Conservation (phyloP, 2,888 invertebrate genomes). For the Antheraea yamamai region DNA sequence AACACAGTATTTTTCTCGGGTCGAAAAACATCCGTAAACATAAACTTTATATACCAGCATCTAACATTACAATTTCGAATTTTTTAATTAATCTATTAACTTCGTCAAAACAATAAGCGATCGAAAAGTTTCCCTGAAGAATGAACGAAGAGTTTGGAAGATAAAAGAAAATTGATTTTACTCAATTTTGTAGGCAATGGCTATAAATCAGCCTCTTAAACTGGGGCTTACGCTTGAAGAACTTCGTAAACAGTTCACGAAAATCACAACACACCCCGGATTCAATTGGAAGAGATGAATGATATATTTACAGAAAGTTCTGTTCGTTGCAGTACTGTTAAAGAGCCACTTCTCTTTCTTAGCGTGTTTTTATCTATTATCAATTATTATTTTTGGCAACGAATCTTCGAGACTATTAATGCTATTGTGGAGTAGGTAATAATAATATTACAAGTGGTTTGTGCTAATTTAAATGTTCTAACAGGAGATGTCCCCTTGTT, state of each 20-base stretch:
- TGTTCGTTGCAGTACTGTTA: neutral
- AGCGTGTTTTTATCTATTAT: too few relatives aligned
- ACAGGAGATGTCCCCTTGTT: too few relatives aligned
- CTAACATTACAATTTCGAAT: neutral
- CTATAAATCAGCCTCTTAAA: slow-evolving; percentile 2
- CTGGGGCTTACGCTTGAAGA: neutral
- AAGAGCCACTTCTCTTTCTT: too few relatives aligned
- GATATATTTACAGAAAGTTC: neutral
- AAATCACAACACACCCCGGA: neutral
- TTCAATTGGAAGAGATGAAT: neutral
- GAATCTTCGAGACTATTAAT: too few relatives aligned
- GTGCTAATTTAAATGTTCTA: too few relatives aligned
- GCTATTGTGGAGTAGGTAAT: too few relatives aligned
- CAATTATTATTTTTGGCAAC: too few relatives aligned
- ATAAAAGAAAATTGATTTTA: neutral
- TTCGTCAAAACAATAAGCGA: neutral
- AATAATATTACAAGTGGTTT: too few relatives aligned
- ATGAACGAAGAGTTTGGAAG: neutral
- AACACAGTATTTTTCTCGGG: too few relatives aligned
- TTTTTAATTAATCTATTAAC: neutral
- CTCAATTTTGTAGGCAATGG: neutral
- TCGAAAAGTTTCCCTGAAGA: neutral
- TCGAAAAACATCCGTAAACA: neutral
- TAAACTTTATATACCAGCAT: neutral
- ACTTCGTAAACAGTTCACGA: neutral